These are phyloP conservation scores for Anastrepha obliqua DNA, from an alignment of 1,140 invertebrate species.

Conservation along the genomic window DNA sequence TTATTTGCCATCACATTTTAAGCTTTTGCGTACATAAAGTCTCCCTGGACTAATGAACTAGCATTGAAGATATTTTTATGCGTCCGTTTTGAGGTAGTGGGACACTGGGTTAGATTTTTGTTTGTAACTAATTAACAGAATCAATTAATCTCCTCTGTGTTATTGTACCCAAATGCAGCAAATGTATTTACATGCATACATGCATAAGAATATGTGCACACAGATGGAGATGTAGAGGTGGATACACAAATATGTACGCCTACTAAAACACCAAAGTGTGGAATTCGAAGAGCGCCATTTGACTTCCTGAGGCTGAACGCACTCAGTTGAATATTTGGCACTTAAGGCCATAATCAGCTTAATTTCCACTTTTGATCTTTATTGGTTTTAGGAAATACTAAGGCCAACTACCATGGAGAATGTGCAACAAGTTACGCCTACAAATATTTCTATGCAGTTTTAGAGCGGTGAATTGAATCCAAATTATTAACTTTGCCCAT, in stretches of 20 bases:
- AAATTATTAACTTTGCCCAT: no score
- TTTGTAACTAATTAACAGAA: conserved; percentile 2
- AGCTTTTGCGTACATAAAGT: not conserved
- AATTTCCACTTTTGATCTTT: not conserved
- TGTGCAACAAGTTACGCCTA: not conserved
- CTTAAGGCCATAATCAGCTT: not conserved
- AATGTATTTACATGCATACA: not conserved
- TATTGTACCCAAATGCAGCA: not conserved
- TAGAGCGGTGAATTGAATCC: no score
- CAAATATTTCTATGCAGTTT: no score
- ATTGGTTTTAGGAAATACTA: not conserved
- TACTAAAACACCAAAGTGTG: no score
- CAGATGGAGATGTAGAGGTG: no score
- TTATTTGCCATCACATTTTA: not conserved
- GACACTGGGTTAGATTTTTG: not conserved
- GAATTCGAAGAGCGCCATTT: not conserved
- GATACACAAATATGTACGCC: no score
- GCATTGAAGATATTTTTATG: not conserved
- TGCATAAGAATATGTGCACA: no score
- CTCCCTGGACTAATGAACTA: not conserved
- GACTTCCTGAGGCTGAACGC: not conserved
- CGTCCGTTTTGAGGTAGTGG: not conserved
- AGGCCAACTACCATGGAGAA: not conserved
- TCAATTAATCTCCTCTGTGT: conserved; percentile 22
- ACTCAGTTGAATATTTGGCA: not conserved